Conservation (phyloP, 2,113 vertebrate genomes). For the Coturnix japonica region DNA sequence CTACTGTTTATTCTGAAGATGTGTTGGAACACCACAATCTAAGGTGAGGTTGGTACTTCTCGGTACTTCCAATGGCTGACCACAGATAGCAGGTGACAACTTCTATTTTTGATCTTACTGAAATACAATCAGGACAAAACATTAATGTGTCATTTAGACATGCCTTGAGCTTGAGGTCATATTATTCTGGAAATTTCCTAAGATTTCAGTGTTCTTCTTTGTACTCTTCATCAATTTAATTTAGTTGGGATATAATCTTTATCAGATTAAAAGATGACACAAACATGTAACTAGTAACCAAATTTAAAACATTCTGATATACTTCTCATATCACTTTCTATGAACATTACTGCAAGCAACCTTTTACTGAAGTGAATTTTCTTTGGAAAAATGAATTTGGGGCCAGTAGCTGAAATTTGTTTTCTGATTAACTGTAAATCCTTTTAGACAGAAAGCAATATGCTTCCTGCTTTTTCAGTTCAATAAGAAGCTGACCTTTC, state of each 20-base stretch:
- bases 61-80: neutral
- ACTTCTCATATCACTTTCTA: neutral
- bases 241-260: neutral
- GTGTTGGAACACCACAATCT: neutral
- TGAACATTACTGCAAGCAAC: neutral
- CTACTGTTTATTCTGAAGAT: neutral
- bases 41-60: neutral
- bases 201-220: neutral
- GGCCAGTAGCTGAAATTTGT: neutral
- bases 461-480: neutral
- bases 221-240: neutral
- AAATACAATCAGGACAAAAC: too few species aligned
- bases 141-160: neutral
- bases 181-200: neutral
- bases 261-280: neutral
- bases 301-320: neutral
- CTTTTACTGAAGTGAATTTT: neutral
- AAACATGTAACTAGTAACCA: neutral
- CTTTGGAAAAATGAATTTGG: neutral
- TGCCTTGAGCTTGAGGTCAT: neutral
- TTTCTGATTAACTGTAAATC: constrained; percentile 1
- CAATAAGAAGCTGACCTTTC: neutral
- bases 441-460: neutral
- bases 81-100: too few species aligned
- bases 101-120: too few species aligned